A percentile compares a stretch with the other conserved stretches of the same genome.
These are phyloP conservation scores for Agrilus cyanescens DNA, from an alignment of 2,888 invertebrate genomes.

Conservation along the genomic window DNA sequence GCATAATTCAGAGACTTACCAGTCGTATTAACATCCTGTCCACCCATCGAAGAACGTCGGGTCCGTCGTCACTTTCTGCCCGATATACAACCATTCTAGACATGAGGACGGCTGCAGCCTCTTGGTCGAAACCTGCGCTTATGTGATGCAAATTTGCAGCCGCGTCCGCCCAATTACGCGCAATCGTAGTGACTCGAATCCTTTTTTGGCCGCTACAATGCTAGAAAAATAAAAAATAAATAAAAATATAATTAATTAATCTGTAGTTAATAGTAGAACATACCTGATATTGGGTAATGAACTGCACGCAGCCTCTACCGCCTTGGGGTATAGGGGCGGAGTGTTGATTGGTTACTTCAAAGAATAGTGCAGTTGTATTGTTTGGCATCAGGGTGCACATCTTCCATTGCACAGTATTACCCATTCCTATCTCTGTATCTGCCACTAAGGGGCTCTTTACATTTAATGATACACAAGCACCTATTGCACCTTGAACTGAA, in stretches of 20 bases:
- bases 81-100: slow-evolving; percentile 91
- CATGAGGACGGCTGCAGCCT: slow-evolving; percentile 96
- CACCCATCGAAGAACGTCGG: slow-evolving; percentile 96
- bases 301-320: slow-evolving; percentile 92
- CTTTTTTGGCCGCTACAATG: slow-evolving; percentile 92
- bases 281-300: slow-evolving; percentile 88
- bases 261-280: neutral
- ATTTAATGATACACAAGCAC: slow-evolving; percentile 89
- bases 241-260: neutral
- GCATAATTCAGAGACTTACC: slow-evolving; percentile 41
- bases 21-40: slow-evolving; percentile 94
- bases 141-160: slow-evolving; percentile 81
- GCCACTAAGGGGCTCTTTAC: slow-evolving; percentile 87
- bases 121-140: slow-evolving; percentile 94
- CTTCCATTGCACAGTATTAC: slow-evolving; percentile 97
- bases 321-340: slow-evolving; percentile 91
- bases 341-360: slow-evolving; percentile 94
- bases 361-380: slow-evolving; percentile 87
- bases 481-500: slow-evolving; percentile 83
- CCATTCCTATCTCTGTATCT: slow-evolving; percentile 95
- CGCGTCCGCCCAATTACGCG: slow-evolving; percentile 98
- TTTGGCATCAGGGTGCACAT: slow-evolving; percentile 89
- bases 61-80: slow-evolving; percentile 90
- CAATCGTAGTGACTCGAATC: slow-evolving; percentile 91
- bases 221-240: slow-evolving; percentile 15